Base-by-base conservation (phyloP, 2,113 vertebrate genomes). In the Melierax canorus region DNA sequence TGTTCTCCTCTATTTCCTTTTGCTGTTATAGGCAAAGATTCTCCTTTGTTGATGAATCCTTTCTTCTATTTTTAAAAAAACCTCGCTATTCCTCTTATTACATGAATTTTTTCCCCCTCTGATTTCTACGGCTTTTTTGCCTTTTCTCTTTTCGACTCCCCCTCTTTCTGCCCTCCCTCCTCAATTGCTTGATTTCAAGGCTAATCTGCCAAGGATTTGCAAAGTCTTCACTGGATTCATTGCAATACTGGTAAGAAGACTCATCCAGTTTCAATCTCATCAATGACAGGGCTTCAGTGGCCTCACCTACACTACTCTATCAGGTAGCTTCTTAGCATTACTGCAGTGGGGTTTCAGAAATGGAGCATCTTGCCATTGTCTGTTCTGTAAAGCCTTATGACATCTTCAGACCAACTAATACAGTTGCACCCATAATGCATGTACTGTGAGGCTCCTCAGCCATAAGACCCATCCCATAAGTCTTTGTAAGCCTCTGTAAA, bases 41-140 rank as follows among this genome's bases (percentile, higher is more conserved):
- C 18, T 72, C 22, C 32, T 64, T 55, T 73, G n/a, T 8, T 62
- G 59, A 77, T 32, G 6, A 94, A 84, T 38, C 15, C 29, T 73
- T 90, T 55, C 18, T 91, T 76, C 1, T 43, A 5, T 10, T 41
- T 50, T 39, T 10, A 3, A 38, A 38, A 30, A 4, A 75, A 41
- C 1, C 24, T 86, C 34, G 24, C 14, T 90, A 30, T 67, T 88
- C 21, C 8, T 71, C 13, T 26, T 43, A 6, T 60, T 36, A 85
- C 15, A 85, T 29, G 53, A 24, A 4, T 32, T 68, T 30, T 14
- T 1, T 4, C 0, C 6, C 4, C 5, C 23, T 59, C 32, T 48
- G 2, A 64, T 45, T 94, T 76, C 66, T 51, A 41, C 15, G 11
- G 41, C 0, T 43, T 72, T 86, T 93, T 93, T 48, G 5, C 16